Base-by-base conservation (phyloP, 2,888 invertebrate species). In the Strigamia transsilvanica region DNA sequence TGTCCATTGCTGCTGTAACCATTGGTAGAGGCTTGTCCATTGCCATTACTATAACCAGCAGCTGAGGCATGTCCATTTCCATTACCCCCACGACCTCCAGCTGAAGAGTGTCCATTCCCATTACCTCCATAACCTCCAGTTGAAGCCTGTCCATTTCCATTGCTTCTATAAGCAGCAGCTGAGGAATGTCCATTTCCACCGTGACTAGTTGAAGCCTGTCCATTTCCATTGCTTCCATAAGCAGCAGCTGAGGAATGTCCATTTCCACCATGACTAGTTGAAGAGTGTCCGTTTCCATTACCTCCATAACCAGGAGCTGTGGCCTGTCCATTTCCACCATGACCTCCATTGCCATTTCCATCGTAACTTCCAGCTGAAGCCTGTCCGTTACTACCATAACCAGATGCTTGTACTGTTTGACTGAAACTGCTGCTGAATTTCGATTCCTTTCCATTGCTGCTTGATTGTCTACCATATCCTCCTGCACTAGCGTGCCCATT, bases 371-470 rank as follows among this genome's bases (percentile, higher is more conserved):
- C n/a, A n/a, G n/a, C n/a, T n/a, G n/a, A n/a, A n/a, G n/a, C n/a
- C n/a, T n/a, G n/a, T n/a, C n/a, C 61, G 18, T 66, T 23, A 79
- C 79, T 27, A 15, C 66, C 66, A 66, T 66, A 5, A 15, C 27
- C 13, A 15, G 66, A 66, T 9, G 27, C 23, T 66, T 66, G 66
- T 13, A 27, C 66, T 5, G 66, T 13, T 27, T 66, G 66, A 15
- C 66, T 66, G 12, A 66, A 66, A 13, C 27, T 27, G 23, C 66
- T 66, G 32, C 66, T 66, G 15, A 66, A 66, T 9, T 66, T 66
- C 27, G 66, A 66, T 27, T 66, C 27, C 23, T 66, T 66, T 66
- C 66, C 66, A 66, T 66, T 66, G 27, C 27, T 38, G 15, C 77
- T 38, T 6, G 41, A 18, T 79, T 79, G 79, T 15, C 78, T 38